Evolutionary conservation across 2,113 vertebrate genomes (phyloP).

Genomic region (Podilymbus podiceps): DNA sequence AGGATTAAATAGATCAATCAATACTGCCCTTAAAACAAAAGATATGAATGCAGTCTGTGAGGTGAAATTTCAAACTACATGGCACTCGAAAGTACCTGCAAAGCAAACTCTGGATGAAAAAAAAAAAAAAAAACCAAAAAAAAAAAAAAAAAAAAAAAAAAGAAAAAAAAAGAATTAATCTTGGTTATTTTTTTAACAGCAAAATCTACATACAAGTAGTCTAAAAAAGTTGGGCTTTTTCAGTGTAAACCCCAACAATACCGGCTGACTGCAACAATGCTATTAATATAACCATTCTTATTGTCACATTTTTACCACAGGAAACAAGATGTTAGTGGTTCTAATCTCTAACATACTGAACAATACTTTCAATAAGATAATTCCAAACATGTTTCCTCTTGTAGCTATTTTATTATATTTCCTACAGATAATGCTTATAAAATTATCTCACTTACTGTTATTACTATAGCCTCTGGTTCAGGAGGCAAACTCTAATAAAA

Average conservation of each 20-base stretch:
- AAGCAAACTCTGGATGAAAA: neutral
- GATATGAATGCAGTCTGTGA: neutral
- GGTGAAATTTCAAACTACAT: neutral
- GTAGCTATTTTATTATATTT: slow-evolving; percentile 57
- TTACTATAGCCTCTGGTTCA: slow-evolving; percentile 8
- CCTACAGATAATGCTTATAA: slow-evolving; percentile 54
- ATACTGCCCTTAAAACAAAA: neutral
- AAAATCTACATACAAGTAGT: neutral
- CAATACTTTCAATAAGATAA: slow-evolving; percentile 39
- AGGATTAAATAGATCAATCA: neutral
- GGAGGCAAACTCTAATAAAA: slow-evolving; percentile 49
- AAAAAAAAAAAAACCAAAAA: neutral
- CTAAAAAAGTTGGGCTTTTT: neutral
- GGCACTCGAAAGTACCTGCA: neutral
- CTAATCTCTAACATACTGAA: slow-evolving; percentile 37
- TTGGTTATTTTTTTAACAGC: neutral
- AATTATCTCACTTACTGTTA: slow-evolving; percentile 49
- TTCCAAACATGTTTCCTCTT: slow-evolving; percentile 40
- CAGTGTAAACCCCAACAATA: neutral
- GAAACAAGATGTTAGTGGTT: slow-evolving; percentile 52
- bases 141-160: neutral
- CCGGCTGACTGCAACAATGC: neutral
- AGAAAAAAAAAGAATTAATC: no score
- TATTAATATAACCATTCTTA: slow-evolving; percentile 28
- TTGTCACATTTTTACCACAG: slow-evolving; percentile 34